Evolutionary conservation across 2,113 vertebrate genomes (phyloP), one percentile per base, ranked within the genome.

Genomic region (Montifringilla adamsi): DNA sequence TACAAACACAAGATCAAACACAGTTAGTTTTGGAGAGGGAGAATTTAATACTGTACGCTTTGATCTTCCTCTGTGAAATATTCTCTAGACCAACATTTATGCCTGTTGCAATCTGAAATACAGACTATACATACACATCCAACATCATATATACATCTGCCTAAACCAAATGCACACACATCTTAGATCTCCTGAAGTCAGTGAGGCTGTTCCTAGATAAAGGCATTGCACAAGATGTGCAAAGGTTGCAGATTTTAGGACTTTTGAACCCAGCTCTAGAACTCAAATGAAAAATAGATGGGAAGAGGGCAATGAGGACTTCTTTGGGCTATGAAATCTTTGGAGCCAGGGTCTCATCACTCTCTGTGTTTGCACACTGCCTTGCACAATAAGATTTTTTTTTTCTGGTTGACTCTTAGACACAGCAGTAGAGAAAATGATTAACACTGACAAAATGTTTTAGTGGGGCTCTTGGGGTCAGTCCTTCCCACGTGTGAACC

Each of bases 241-340:
- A 74, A 70, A 74, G 1, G 14, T 46, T 3, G 2, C 20, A 53
- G 7, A 62, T 58, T 76, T 83, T 53, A 70, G 35, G 64, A 33
- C 60, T 74, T 95, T 53, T 52, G 75, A 70, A 59, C 11, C 6
- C 39, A 37, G 9, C 5, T 74, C 22, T 52, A 53, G 50, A 86
- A 93, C 67, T 24, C 19, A 37, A 74, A 52, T 17, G 3, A 30
- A 69, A 66, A 84, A 46, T 28, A 46, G 49, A 20, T 50, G 23
- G 43, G 35, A 53, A 89, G 37, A 15, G 14, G 44, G 6, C 0
- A 0, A 11, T 10, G 43, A 39, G 19, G 67, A 7, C 27, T 59
- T 78, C 18, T 62, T 75, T 4, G 11, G 33, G 22, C 75, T 80
- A 7, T 60, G 23, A 77, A 56, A 17, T 31, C 19, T 52, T 33